Percentiles rank a stretch among this genome's conserved stretches.
phyloP scores from a whole-genome alignment of 2,113 vertebrate species.

The Ahaetulla prasina region DNA sequence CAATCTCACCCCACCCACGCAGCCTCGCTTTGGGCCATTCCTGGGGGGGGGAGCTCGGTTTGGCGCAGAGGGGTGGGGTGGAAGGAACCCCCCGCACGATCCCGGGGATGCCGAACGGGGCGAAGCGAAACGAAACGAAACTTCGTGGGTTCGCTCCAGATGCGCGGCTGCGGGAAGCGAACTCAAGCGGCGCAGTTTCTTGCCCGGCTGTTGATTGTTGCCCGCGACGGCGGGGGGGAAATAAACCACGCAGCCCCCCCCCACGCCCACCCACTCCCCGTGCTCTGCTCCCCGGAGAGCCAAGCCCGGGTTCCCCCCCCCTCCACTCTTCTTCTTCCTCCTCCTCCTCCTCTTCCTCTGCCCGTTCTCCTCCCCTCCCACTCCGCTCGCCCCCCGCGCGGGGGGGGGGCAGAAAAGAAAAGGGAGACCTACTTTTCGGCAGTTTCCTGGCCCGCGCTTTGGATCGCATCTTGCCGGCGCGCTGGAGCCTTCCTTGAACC shows the following conservation, averaged over 20 bases:
- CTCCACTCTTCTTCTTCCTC: conserved; percentile 23
- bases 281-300: conserved; percentile 43
- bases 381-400: conserved; percentile 44
- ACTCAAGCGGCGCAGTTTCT: background rate
- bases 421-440: conserved; percentile 91
- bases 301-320: conserved; percentile 44
- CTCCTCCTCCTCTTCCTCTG: conserved; percentile 41
- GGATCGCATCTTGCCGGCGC: conserved; percentile 96
- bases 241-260: no score
- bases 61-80: conserved; percentile 25
- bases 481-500: conserved; percentile 95
- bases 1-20: background rate
- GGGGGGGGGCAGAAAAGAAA: conserved; percentile 18
- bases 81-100: background rate
- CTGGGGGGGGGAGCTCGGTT: conserved; percentile 20
- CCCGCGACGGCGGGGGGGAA: background rate
- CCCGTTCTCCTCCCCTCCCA: conserved; percentile 28
- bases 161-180: background rate
- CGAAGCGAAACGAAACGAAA: background rate
- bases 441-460: conserved; percentile 99
- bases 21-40: conserved; percentile 55
- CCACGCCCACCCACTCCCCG: background rate
- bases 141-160: background rate
- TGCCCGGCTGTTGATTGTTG: background rate
- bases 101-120: background rate